Percentiles rank a stretch among this genome's conserved stretches.
phyloP scores from a whole-genome alignment of 2,888 invertebrate genomes.

The Plagodis pulveraria region DNA sequence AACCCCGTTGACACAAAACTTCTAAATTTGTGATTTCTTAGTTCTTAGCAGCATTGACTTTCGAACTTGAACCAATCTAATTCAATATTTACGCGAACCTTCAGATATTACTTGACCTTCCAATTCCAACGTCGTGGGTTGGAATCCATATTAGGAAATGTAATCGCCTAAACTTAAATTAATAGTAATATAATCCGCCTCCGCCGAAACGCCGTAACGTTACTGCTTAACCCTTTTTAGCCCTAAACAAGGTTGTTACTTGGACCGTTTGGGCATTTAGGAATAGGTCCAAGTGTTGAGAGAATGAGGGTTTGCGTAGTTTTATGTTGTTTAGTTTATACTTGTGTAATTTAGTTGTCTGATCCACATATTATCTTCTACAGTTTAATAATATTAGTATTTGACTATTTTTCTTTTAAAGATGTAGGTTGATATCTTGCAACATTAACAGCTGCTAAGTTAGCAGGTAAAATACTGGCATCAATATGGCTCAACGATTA shows the following conservation, averaged over 20 bases:
- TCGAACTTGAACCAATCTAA: background rate
- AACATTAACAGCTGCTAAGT: too few relatives aligned
- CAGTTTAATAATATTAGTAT: too few relatives aligned
- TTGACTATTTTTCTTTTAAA: too few relatives aligned
- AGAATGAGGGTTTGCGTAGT: background rate
- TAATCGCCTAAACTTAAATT: conserved; percentile 47
- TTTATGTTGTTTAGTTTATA: too few relatives aligned
- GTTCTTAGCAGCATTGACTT: too few relatives aligned
- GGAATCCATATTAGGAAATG: conserved; percentile 19
- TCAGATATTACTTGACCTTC: conserved; percentile 1
- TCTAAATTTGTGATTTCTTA: too few relatives aligned
- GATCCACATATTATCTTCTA: too few relatives aligned
- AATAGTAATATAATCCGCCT: conserved; percentile 32
- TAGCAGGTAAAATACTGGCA: too few relatives aligned
- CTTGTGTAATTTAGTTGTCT: too few relatives aligned
- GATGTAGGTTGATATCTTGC: too few relatives aligned
- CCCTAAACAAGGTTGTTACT: conserved; percentile 55
- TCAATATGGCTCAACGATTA: too few relatives aligned
- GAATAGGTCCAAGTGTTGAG: conserved; percentile 25
- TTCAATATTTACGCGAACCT: background rate
- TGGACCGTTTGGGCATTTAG: conserved; percentile 36
- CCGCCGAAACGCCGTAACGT: conserved; percentile 43
- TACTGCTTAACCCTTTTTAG: conserved; percentile 51
- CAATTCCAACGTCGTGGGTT: background rate
- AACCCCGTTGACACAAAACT: too few relatives aligned